Base-by-base conservation (phyloP, 2,888 invertebrate species). In the Ennomos fuscantarius region DNA sequence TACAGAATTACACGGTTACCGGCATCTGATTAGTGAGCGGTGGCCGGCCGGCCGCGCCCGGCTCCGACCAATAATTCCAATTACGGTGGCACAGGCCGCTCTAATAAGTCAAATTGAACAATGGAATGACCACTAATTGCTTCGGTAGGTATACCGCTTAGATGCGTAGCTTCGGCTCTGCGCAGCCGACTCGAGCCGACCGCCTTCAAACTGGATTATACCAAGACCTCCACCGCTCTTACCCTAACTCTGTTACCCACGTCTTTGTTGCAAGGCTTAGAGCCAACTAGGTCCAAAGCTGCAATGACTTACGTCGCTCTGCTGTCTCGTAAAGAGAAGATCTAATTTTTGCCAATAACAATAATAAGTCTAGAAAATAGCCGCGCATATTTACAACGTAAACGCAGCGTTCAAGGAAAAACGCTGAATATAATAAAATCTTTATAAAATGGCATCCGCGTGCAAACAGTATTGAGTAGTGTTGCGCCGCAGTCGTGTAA, bases 51-150 rank as follows among this genome's bases (percentile, higher is more conserved):
- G 48, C 41, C 53, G 40, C 47, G 48, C 60, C 59, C 49, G 58
- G 49, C 64, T 61, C 66, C 46, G 62, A 68, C 81, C 84, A 79
- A 84, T 86, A 86, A 86, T 81, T 78, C 83, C 84, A 85, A 86
- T 86, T 86, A 86, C 72, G 60, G 68, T 65, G 73, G 72, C 79
- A 74, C 66, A 66, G 70, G 49, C 73, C 70, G 70, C 73, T 76
- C 84, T 87, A 87, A 87, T 87, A 86, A 85, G 86, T 86, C 85
- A 86, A 84, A 86, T 85, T 85, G 86, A 82, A 84, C 86, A 86
- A 87, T 87, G 81, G 79, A 82, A 70, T 66, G 67, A 65, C 75
- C 81, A 72, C 75, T 85, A 85, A 85, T 86, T 86, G 85, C 74
- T 75, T 68, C 63, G 68, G 72, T 73, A 73, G 68, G 72, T 73